phyloP scores from a whole-genome alignment of 1,140 invertebrate genomes.

The Camponotus pennsylvanicus region DNA sequence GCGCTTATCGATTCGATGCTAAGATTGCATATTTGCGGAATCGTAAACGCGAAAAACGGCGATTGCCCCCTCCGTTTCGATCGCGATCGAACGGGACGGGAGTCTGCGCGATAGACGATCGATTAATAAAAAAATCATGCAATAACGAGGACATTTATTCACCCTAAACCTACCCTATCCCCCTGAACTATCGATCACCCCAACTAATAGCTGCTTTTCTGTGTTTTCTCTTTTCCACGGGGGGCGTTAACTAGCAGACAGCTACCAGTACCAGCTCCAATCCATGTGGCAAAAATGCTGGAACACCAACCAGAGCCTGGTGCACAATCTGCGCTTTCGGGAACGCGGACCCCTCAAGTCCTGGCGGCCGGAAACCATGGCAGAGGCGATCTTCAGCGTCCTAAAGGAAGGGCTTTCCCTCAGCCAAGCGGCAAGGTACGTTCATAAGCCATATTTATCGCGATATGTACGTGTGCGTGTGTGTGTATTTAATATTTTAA shows the following conservation, averaged over 20 bases:
- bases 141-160: slow-evolving; percentile 32
- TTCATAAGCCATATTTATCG: background rate
- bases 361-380: slow-evolving; percentile 97
- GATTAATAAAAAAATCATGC: slow-evolving; percentile 56
- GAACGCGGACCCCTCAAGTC: slow-evolving; percentile 96
- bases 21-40: slow-evolving; percentile 36
- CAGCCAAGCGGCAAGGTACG: slow-evolving; percentile 92
- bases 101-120: slow-evolving; percentile 17
- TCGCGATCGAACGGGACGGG: slow-evolving; percentile 10
- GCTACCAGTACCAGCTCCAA: slow-evolving; percentile 97
- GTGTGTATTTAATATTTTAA: background rate
- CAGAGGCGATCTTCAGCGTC: slow-evolving; percentile 96
- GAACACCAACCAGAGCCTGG: slow-evolving; percentile 95
- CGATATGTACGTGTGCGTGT: background rate
- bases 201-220: slow-evolving; percentile 79
- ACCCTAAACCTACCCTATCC: background rate
- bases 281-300: slow-evolving; percentile 98
- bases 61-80: slow-evolving; percentile 36
- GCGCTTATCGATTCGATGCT: slow-evolving; percentile 36
- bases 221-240: slow-evolving; percentile 84
- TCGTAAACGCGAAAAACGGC: slow-evolving; percentile 17
- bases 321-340: slow-evolving; percentile 95
- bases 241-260: slow-evolving; percentile 91
- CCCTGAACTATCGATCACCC: slow-evolving; percentile 5
- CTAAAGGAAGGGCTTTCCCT: slow-evolving; percentile 95